Evolutionary conservation across 2,888 invertebrate genomes (phyloP).

Genomic region (Limnephilus auricula): DNA sequence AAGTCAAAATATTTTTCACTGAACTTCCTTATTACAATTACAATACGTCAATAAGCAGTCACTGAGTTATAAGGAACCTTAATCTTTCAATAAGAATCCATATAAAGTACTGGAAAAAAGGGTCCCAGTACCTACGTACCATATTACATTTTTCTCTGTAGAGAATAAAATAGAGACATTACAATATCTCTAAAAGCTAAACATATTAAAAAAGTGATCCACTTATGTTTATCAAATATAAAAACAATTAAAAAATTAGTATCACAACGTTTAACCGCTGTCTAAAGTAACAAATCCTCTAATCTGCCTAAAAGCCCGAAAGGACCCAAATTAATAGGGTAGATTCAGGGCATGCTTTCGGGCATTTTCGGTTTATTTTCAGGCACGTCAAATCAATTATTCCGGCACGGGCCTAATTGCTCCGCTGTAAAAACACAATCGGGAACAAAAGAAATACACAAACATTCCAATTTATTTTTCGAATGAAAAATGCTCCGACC

Average conservation of each 20-base stretch:
- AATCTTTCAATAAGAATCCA: too few species aligned
- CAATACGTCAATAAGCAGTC: too few species aligned
- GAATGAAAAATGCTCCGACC: slow-evolving; percentile 44
- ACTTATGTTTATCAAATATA: neutral
- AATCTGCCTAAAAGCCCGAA: neutral
- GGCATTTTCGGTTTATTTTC: neutral
- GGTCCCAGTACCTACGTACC: too few species aligned
- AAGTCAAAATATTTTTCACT: too few species aligned
- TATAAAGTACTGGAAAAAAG: too few species aligned
- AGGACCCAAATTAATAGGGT: neutral
- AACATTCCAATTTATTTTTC: slow-evolving; percentile 47
- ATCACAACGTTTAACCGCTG: neutral
- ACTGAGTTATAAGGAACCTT: too few species aligned
- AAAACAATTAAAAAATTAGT: neutral
- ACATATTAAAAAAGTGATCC: neutral
- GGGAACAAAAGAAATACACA: slow-evolving; percentile 32
- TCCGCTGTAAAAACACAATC: slow-evolving; percentile 32
- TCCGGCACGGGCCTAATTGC: slow-evolving; percentile 17
- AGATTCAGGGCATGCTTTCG: neutral
- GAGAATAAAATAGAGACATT: too few species aligned
- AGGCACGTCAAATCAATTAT: slow-evolving; percentile 24
- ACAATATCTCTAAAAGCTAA: neutral
- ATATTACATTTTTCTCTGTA: too few species aligned
- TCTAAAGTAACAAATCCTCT: neutral
- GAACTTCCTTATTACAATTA: too few species aligned